Conservation (phyloP, 2,113 vertebrate species). For the Phaetusa simplex region DNA sequence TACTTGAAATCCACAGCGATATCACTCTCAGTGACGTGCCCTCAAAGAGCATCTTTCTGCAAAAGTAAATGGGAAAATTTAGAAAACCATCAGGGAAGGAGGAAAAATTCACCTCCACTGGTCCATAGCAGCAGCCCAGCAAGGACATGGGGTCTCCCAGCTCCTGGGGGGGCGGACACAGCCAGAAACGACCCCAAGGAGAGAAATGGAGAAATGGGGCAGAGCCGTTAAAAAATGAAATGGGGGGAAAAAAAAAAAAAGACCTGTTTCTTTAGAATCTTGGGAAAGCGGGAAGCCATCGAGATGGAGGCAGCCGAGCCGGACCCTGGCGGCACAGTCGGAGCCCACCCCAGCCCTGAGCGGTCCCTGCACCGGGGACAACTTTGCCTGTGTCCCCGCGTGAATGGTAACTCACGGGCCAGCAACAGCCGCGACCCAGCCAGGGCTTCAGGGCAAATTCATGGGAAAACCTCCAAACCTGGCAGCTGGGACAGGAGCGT, state of each 20-base stretch:
- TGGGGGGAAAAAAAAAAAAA: no score
- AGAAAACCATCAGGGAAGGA: not conserved
- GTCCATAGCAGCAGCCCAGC: not conserved
- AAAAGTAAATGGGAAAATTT: not conserved
- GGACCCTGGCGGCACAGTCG: accelerated
- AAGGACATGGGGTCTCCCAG: accelerated
- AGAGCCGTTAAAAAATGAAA: not conserved
- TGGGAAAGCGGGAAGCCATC: not conserved
- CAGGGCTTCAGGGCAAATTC: not conserved
- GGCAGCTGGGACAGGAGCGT: accelerated
- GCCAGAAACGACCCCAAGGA: not conserved
- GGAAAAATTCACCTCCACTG: not conserved
- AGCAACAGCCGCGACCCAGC: accelerated
- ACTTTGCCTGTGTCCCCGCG: not conserved
- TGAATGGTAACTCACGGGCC: accelerated
- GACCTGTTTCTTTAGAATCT: not conserved
- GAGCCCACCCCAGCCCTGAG: not conserved
- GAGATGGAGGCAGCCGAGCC: not conserved
- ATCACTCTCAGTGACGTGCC: not conserved
- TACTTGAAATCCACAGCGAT: not conserved
- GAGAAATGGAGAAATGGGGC: not conserved
- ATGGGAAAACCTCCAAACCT: not conserved
- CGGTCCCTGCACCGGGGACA: accelerated
- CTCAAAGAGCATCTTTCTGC: not conserved
- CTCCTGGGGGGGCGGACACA: not conserved